A percentile compares a stretch with the other conserved stretches of the same genome.
Evolutionary conservation across 2,888 invertebrate species (phyloP).

Genomic region (Erannis defoliaria): DNA sequence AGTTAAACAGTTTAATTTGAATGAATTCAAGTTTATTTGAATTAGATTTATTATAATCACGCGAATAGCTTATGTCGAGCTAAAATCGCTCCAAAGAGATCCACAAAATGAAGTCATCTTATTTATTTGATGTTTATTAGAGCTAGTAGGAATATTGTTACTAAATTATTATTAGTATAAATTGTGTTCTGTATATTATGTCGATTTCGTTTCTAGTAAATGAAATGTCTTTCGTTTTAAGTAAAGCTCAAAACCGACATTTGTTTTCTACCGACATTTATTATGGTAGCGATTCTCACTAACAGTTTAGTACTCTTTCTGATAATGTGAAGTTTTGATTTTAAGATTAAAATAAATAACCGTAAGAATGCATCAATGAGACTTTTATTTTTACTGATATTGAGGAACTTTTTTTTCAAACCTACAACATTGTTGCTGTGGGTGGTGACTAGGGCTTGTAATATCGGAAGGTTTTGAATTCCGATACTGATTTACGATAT

Average conservation of each 20-base stretch:
- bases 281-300: constrained; percentile 59
- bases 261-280: constrained; percentile 52
- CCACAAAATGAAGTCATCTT: constrained; percentile 78
- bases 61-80: constrained; percentile 32
- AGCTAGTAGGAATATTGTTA: constrained; percentile 76
- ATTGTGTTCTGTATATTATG: constrained; percentile 81
- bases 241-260: constrained; percentile 70
- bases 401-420: too few species aligned
- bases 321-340: constrained; percentile 70
- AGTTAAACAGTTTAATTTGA: not conserved
- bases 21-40: not conserved
- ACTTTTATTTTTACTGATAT: constrained; percentile 49
- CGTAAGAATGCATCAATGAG: constrained; percentile 65
- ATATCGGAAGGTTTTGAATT: too few species aligned
- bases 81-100: constrained; percentile 65
- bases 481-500: too few species aligned
- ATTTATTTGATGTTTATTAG: constrained; percentile 83
- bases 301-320: constrained; percentile 71
- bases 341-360: constrained; percentile 79
- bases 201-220: constrained; percentile 69
- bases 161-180: constrained; percentile 77
- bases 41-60: constrained; percentile 1
- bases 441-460: too few species aligned
- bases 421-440: too few species aligned
- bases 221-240: constrained; percentile 70